A percentile compares a stretch with the other conserved stretches of the same genome.
These are phyloP conservation scores for Desmodus rotundus DNA, from an alignment of 2,113 vertebrate species.

Conservation along the genomic window DNA sequence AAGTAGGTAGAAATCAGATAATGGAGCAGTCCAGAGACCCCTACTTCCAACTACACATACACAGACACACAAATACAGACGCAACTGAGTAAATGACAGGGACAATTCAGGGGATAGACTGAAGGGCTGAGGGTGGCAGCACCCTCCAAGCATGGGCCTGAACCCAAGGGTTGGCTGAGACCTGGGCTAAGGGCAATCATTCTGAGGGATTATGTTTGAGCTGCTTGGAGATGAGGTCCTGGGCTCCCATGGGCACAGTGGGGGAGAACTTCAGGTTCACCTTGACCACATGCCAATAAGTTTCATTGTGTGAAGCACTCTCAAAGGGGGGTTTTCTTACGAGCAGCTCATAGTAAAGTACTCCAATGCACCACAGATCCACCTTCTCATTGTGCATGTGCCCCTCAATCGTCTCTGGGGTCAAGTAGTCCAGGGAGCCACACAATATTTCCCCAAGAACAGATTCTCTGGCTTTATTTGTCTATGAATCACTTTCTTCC, in stretches of 20 bases:
- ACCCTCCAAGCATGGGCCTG: slow-evolving; percentile 85
- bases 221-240: slow-evolving; percentile 88
- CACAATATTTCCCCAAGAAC: slow-evolving; percentile 92
- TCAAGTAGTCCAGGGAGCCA: slow-evolving; percentile 92
- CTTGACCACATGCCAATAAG: slow-evolving; percentile 83
- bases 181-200: slow-evolving; percentile 83
- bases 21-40: neutral
- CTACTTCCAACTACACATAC: neutral
- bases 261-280: slow-evolving; percentile 88
- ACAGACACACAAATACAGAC: neutral
- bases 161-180: slow-evolving; percentile 90
- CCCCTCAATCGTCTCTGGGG: slow-evolving; percentile 94
- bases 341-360: slow-evolving; percentile 91
- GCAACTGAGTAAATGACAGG: neutral
- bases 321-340: slow-evolving; percentile 93
- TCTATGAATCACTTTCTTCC: slow-evolving; percentile 92
- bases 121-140: slow-evolving; percentile 82
- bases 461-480: slow-evolving; percentile 96
- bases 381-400: slow-evolving; percentile 91
- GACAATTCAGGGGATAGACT: neutral
- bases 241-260: slow-evolving; percentile 81
- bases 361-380: slow-evolving; percentile 91
- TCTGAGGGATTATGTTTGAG: slow-evolving; percentile 85
- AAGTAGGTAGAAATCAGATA: neutral
- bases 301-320: slow-evolving; percentile 84